These are phyloP conservation scores for Bos taurus DNA, from an alignment of 2,113 vertebrate species.

Conservation along the genomic window DNA sequence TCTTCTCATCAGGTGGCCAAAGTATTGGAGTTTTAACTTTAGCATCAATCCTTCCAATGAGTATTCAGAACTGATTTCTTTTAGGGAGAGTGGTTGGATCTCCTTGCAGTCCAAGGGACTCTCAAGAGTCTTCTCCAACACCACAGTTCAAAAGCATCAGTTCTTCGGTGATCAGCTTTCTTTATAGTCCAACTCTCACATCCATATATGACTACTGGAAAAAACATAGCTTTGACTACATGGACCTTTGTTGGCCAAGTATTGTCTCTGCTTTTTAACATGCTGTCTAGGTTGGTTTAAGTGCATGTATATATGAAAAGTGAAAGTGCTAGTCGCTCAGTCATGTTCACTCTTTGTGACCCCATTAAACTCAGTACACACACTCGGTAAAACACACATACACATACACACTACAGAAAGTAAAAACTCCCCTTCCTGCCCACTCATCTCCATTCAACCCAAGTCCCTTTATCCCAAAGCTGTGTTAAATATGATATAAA, in stretches of 20 bases:
- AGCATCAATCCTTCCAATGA: not conserved
- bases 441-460: not conserved
- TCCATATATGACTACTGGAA: not conserved
- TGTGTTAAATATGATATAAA: not conserved
- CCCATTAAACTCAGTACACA: not conserved
- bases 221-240: not conserved
- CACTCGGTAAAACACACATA: not conserved
- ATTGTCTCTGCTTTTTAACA: not conserved
- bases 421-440: not conserved
- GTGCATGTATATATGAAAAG: not conserved
- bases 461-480: not conserved
- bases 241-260: accelerated
- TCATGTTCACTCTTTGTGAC: not conserved
- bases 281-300: not conserved
- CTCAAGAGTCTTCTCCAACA: not conserved
- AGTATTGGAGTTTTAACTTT: not conserved
- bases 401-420: not conserved
- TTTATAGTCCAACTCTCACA: not conserved
- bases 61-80: not conserved
- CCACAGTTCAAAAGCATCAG: not conserved
- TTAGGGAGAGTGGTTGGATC: not conserved
- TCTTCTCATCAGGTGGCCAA: not conserved
- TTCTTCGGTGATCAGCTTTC: not conserved
- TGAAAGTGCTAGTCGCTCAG: not conserved
- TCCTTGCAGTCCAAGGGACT: not conserved